Conservation (phyloP, 2,888 invertebrate species). For the Rhagium mordax region DNA sequence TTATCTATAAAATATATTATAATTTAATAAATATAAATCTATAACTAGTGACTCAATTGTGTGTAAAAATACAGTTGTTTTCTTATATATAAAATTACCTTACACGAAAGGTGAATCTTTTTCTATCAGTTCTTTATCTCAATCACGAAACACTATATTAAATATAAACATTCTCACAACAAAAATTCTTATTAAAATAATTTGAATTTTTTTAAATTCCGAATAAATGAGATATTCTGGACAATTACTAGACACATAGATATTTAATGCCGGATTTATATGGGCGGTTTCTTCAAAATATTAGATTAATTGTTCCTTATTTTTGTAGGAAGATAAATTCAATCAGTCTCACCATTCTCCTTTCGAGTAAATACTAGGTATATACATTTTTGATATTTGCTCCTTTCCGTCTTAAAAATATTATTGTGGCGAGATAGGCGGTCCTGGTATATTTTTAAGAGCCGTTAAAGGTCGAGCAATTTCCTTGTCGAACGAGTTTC, state of each 20-base stretch:
- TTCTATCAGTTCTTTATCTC: background rate
- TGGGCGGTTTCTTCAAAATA: no score
- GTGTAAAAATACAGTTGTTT: background rate
- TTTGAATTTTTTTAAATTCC: no score
- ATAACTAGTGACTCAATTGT: slow-evolving; percentile 27
- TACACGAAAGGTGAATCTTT: background rate
- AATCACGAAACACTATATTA: no score
- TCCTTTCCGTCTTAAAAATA: slow-evolving; percentile 43
- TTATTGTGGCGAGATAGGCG: slow-evolving; percentile 56
- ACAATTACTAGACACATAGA: no score
- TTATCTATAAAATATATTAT: slow-evolving; percentile 14
- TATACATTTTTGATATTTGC: slow-evolving; percentile 62
- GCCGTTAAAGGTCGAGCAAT: slow-evolving; percentile 63
- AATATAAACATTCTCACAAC: no score
- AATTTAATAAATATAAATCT: slow-evolving; percentile 28
- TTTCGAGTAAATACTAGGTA: slow-evolving; percentile 28
- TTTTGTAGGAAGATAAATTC: background rate
- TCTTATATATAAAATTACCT: background rate
- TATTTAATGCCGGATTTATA: no score
- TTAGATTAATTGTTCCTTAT: background rate
- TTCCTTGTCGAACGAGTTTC: slow-evolving; percentile 58
- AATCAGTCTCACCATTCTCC: background rate
- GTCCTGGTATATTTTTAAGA: slow-evolving; percentile 63
- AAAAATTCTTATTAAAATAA: no score
- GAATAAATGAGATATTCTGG: no score